These are phyloP conservation scores for Oopsacas minuta DNA, from an alignment of 37 sponge, comb jelly and placozoan species.

Conservation along the genomic window DNA sequence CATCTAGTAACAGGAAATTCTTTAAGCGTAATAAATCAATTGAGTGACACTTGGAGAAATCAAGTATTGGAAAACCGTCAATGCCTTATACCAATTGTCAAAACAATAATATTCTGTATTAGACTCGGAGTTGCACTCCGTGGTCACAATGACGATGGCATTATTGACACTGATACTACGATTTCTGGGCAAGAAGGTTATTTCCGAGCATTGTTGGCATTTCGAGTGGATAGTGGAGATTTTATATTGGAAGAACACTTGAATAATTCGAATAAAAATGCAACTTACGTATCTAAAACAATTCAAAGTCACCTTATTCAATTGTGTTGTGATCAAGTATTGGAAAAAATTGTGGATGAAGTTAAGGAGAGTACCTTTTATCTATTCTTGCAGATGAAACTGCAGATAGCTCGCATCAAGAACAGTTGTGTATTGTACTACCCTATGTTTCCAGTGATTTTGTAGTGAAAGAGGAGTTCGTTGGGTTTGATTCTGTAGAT, in stretches of 20 bases:
- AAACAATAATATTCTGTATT: background rate
- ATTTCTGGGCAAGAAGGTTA: background rate
- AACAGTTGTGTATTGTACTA: conserved; percentile 7
- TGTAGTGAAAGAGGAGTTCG: background rate
- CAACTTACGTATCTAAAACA: background rate
- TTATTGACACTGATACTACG: background rate
- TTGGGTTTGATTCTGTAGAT: background rate
- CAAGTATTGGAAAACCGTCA: background rate
- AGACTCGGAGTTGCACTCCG: background rate
- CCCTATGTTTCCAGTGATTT: background rate
- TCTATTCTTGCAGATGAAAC: conserved; percentile 19
- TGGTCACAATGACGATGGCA: background rate
- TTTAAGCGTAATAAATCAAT: background rate
- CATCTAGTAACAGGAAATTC: background rate
- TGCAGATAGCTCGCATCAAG: background rate
- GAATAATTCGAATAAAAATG: background rate
- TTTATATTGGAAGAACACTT: background rate
- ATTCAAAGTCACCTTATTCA: conserved; percentile 5
- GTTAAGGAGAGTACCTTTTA: background rate
- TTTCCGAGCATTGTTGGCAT: background rate
- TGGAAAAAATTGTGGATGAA: background rate
- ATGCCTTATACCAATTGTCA: background rate
- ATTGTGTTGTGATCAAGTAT: background rate
- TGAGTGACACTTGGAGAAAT: background rate
- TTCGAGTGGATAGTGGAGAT: background rate